phyloP scores from a whole-genome alignment of 1,140 invertebrate species.

The Plodia interpunctella region DNA sequence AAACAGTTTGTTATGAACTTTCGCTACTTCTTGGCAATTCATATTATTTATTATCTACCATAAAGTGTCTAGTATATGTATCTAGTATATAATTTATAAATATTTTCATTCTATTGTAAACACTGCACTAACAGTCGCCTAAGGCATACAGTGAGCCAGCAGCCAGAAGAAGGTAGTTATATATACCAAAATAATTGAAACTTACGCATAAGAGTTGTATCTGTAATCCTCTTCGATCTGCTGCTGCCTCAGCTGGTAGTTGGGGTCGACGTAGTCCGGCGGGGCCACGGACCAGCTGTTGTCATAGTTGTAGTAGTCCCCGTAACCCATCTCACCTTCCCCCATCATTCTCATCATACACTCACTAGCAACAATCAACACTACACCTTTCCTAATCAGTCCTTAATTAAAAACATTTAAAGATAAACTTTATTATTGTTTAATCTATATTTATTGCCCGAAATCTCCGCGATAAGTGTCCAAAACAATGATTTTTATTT shows the following conservation, averaged over 20 bases:
- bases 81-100: too few relatives aligned
- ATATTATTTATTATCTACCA: too few relatives aligned
- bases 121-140: too few relatives aligned
- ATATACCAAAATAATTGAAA: conserved; percentile 12
- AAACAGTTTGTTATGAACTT: too few relatives aligned
- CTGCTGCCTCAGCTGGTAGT: conserved; percentile 61
- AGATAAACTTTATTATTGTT: neutral
- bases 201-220: conserved; percentile 72
- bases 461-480: conserved; percentile 31
- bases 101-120: too few relatives aligned
- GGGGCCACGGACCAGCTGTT: conserved; percentile 82
- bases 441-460: conserved; percentile 15
- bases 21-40: too few relatives aligned
- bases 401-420: neutral
- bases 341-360: conserved; percentile 76
- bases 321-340: conserved; percentile 68
- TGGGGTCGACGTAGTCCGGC: conserved; percentile 79
- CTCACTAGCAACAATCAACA: conserved; percentile 10
- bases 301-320: conserved; percentile 81
- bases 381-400: conserved; percentile 20
- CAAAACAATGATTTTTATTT: conserved; percentile 18
- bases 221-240: conserved; percentile 78
- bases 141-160: neutral
- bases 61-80: too few relatives aligned
- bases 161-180: neutral